Evolutionary conservation across 2,888 invertebrate genomes (phyloP), one percentile per base, ranked within the genome.

Genomic region (Morpho achilles): DNA sequence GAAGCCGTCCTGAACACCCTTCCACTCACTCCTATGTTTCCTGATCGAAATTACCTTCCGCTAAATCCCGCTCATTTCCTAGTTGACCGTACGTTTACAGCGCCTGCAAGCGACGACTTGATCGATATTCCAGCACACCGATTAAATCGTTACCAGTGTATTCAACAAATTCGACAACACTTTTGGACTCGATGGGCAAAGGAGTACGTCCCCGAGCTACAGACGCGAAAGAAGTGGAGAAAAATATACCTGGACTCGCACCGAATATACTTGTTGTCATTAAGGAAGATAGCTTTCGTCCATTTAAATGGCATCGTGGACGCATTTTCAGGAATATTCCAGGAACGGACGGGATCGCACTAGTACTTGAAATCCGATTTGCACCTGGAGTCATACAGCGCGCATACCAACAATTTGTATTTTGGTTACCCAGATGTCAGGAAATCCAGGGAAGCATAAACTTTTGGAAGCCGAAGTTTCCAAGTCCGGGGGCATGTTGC

Each of bases 1-100:
- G 63, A 63, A 50, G 61, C 59, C 9, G 45, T 60, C 22, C 56
- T 65, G 23, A 65, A 65, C 44, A 60, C 61, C 49, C 58, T 63
- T 39, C 65, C 65, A 49, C 39, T 65, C 7, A 39, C 32, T 44
- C 63, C 58, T 43, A 45, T 65, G 46, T 59, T 62, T n/a, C 43
- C 58, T n/a, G 53, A 57, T 44, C 58, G 43, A 48, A 39, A 48
- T 16, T 10, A 9, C 39, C 39, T 50, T 39, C 10, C 50, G 39
- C 50, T 50, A 32, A 39, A 4, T 10, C 41, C 50, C 23, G 53
- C 45, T 23, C 53, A 23, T 9, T 43, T 53, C 45, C 45, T 53
- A 22, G 32, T 53, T 23, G 53, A 45, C 9, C 43, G 43, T 9
- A 42, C 44, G 7, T 8, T 44, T 16, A 44, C 53, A 22, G 32